Conservation (phyloP, 2,797 vertebrate species). For the Smutsia gigantea region DNA sequence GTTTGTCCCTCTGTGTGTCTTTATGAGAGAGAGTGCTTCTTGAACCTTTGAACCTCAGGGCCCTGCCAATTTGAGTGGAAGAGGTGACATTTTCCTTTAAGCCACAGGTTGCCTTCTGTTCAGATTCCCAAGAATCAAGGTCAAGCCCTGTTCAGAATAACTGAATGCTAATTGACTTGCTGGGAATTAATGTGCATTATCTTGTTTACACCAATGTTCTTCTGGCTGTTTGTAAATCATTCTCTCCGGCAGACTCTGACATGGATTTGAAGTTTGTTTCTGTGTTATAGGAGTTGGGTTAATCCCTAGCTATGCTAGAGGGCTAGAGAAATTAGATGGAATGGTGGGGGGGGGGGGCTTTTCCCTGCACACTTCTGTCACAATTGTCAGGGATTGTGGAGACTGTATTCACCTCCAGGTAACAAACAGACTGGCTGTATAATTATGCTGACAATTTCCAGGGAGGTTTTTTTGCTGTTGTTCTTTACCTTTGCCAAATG, state of each 20-base stretch:
- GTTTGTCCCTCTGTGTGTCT: constrained; percentile 14
- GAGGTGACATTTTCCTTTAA: constrained; percentile 60
- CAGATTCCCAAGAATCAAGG: constrained; percentile 63
- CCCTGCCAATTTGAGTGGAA: neutral
- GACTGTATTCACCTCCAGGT: constrained; percentile 37
- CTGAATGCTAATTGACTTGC: constrained; percentile 68
- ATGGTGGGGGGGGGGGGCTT: neutral
- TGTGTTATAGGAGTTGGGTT: constrained; percentile 49
- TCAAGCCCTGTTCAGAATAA: constrained; percentile 64
- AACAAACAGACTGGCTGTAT: constrained; percentile 51
- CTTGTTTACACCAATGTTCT: constrained; percentile 69
- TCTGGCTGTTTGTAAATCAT: constrained; percentile 71
- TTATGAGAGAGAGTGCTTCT: constrained; percentile 14
- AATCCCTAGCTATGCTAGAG: neutral
- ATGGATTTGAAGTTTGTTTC: constrained; percentile 54
- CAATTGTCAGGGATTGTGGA: neutral
- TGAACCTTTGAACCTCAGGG: constrained; percentile 1
- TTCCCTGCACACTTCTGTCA: neutral
- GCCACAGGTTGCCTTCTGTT: constrained; percentile 52
- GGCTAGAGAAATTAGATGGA: constrained; percentile 21
- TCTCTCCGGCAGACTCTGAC: constrained; percentile 7
- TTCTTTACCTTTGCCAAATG: constrained; percentile 39
- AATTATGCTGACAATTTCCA: constrained; percentile 60
- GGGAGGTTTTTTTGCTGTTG: neutral
- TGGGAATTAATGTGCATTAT: constrained; percentile 55